These are phyloP conservation scores for Acanthiza pusilla DNA, from an alignment of 2,797 vertebrate genomes.

Conservation along the genomic window DNA sequence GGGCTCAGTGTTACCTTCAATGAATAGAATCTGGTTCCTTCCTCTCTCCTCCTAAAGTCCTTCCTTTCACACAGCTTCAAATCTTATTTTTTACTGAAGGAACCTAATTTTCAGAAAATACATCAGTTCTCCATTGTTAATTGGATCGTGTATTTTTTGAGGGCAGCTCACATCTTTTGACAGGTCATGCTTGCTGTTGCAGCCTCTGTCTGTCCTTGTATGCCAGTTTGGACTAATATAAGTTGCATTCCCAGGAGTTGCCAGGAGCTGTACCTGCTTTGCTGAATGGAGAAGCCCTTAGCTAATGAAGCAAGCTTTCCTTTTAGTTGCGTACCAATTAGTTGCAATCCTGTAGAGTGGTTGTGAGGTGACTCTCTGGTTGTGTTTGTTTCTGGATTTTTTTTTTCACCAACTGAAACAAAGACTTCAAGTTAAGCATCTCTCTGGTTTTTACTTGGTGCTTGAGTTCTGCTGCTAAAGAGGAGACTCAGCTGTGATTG, in stretches of 20 bases:
- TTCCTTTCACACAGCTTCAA: not conserved
- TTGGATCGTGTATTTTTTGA: not conserved
- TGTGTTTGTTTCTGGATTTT: not conserved
- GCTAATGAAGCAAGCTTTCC: not conserved
- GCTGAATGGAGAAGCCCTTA: not conserved
- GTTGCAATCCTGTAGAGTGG: not conserved
- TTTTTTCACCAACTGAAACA: not conserved
- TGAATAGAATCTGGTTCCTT: not conserved
- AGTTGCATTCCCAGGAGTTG: not conserved
- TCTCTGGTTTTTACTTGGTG: not conserved
- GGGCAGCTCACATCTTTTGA: not conserved
- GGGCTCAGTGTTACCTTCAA: not conserved
- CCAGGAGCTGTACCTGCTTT: not conserved
- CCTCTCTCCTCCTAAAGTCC: not conserved
- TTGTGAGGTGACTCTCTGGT: not conserved
- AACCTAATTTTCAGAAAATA: not conserved
- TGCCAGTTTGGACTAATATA: not conserved
- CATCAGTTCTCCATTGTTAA: not conserved
- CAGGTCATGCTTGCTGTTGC: not conserved
- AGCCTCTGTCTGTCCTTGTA: not conserved
- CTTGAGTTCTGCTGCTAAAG: not conserved
- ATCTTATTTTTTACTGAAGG: not conserved
- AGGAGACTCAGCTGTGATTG: fast-evolving
- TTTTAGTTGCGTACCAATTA: fast-evolving
- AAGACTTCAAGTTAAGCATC: not conserved